Evolutionary conservation across 2,113 vertebrate species (phyloP).

Genomic region (Chaetodon trifascialis): DNA sequence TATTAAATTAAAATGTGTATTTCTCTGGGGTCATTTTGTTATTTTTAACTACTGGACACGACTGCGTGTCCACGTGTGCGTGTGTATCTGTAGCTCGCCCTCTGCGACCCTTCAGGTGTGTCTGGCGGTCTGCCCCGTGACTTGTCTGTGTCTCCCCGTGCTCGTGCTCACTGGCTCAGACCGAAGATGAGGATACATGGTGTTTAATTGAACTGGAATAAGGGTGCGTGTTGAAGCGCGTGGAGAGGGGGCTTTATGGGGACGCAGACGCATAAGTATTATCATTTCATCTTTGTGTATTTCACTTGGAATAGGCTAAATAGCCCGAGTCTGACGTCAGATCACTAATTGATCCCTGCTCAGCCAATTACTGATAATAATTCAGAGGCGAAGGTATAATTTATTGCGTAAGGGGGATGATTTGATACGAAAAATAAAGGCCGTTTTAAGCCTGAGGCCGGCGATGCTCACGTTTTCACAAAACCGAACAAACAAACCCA

Average conservation of each 20-base stretch:
- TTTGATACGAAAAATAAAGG: constrained; percentile 51
- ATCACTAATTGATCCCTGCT: constrained; percentile 57
- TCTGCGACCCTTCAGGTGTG: constrained; percentile 29
- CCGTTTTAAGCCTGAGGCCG: constrained; percentile 45
- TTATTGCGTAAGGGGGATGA: constrained; percentile 32
- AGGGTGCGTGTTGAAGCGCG: neutral
- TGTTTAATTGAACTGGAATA: neutral
- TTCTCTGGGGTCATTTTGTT: neutral
- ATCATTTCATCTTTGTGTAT: neutral
- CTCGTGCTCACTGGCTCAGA: neutral
- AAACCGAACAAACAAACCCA: constrained; percentile 21
- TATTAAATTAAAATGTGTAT: neutral
- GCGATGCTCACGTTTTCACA: constrained; percentile 14
- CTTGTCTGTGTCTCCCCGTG: neutral
- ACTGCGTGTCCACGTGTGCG: neutral
- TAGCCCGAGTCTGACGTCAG: constrained; percentile 39
- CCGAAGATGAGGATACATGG: neutral
- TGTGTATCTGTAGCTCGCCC: neutral
- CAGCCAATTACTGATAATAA: constrained; percentile 62
- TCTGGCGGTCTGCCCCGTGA: constrained; percentile 5
- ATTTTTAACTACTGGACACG: neutral
- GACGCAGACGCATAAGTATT: neutral
- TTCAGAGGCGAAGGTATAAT: constrained; percentile 51
- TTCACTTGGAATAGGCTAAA: constrained; percentile 35
- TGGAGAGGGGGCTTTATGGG: neutral